These are phyloP conservation scores for Typhlichthys eigenmanni DNA, from an alignment of 2,797 vertebrate species.

Conservation along the genomic window DNA sequence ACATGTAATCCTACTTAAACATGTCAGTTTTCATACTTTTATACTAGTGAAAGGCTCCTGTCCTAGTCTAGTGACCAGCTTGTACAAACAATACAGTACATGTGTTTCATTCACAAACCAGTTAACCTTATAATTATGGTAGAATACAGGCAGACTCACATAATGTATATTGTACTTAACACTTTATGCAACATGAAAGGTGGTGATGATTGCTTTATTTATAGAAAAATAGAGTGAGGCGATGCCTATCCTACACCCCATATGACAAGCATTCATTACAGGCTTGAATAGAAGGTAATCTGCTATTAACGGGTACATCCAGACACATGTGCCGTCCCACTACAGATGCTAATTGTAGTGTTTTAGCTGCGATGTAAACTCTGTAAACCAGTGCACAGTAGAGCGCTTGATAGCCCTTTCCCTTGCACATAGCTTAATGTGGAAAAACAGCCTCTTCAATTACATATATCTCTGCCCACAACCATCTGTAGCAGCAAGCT, in stretches of 20 bases:
- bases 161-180: not conserved
- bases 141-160: not conserved
- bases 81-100: no score
- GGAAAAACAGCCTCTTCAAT: conserved; percentile 46
- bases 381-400: conserved; percentile 30
- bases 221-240: conserved; percentile 47
- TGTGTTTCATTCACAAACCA: no score
- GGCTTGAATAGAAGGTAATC: conserved; percentile 41
- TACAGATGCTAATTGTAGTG: conserved; percentile 56
- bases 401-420: conserved; percentile 16
- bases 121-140: no score
- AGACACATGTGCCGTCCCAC: conserved; percentile 36
- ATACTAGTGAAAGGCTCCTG: no score
- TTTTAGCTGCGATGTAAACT: conserved; percentile 50
- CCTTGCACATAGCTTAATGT: conserved; percentile 28
- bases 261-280: conserved; percentile 66
- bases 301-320: conserved; percentile 47
- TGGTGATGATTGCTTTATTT: not conserved
- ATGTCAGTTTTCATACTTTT: no score
- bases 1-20: no score
- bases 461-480: conserved; percentile 61
- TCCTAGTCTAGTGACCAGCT: no score
- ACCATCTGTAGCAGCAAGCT: conserved; percentile 54
- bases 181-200: not conserved
- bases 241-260: conserved; percentile 65